phyloP scores from a whole-genome alignment of 2,888 invertebrate genomes.

The Drosophila multiciliata region DNA sequence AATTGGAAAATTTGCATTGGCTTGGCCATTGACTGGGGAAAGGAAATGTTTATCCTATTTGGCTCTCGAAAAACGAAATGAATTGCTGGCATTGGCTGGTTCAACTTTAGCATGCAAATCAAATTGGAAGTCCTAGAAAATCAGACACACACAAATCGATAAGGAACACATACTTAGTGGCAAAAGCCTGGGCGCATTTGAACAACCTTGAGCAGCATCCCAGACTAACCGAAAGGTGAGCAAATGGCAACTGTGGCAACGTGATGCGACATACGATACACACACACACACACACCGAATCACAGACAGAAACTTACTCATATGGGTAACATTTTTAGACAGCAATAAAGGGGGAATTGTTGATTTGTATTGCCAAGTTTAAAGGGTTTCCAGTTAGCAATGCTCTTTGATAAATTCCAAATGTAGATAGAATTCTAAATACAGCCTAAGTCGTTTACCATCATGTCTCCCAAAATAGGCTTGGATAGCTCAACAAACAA shows the following conservation, averaged over 20 bases:
- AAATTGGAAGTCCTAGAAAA: conserved; percentile 39
- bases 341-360: conserved; percentile 41
- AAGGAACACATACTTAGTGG: not conserved
- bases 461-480: too few relatives aligned
- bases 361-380: conserved; percentile 56
- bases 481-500: not conserved
- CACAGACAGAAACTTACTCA: not conserved
- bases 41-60: conserved; percentile 16
- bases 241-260: conserved; percentile 31
- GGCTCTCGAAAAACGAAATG: conserved; percentile 28
- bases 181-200: conserved; percentile 17
- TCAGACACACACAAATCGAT: conserved; percentile 45
- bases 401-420: conserved; percentile 37
- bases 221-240: conserved; percentile 34
- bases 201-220: conserved; percentile 45
- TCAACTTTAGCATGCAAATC: conserved; percentile 53
- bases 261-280: not conserved
- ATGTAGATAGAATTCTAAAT: not conserved
- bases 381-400: conserved; percentile 25
- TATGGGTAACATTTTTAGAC: conserved; percentile 41
- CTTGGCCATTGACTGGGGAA: conserved; percentile 28
- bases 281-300: conserved; percentile 1
- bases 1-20: conserved; percentile 44
- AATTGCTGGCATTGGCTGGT: conserved; percentile 48
- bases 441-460: not conserved